Evolutionary conservation across 2,113 vertebrate species (phyloP).

Genomic region (Onychostoma macrolepis): DNA sequence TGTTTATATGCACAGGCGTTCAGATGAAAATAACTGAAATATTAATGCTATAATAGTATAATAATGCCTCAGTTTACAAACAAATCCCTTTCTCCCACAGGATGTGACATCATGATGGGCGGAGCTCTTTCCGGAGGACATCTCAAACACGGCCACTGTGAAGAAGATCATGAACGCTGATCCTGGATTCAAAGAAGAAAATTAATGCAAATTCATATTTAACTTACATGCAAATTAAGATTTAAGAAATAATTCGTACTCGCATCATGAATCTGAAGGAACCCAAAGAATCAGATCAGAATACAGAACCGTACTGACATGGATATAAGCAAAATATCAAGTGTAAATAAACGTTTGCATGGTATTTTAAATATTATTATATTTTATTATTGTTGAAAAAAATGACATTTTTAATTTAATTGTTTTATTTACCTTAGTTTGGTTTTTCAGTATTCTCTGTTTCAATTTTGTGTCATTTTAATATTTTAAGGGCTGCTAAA

Average conservation of each 20-base stretch:
- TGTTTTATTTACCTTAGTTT: not conserved
- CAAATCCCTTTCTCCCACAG: not conserved
- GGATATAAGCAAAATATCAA: not conserved
- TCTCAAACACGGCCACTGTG: not conserved
- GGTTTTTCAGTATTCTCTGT: not conserved
- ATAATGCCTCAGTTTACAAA: not conserved
- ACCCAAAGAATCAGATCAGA: not conserved
- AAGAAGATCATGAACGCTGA: not conserved
- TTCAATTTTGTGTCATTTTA: not conserved
- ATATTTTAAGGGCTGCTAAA: not conserved
- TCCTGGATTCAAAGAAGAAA: not conserved
- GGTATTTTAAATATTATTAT: not conserved
- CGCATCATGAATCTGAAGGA: not conserved
- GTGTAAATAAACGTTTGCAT: constrained; percentile 17
- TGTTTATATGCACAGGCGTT: not conserved
- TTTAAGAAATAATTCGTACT: not conserved
- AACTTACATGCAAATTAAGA: not conserved
- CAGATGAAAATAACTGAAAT: not conserved
- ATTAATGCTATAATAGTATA: not conserved
- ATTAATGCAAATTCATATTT: not conserved
- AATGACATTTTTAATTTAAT: not conserved
- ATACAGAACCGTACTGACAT: not conserved
- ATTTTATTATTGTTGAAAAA: not conserved
- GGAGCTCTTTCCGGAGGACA: not conserved
- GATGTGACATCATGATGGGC: constrained; percentile 24